Percentiles rank a stretch among this genome's conserved stretches.
Conservation (phyloP, 2,113 vertebrate genomes). For the Rhodinocichla rosea region DNA sequence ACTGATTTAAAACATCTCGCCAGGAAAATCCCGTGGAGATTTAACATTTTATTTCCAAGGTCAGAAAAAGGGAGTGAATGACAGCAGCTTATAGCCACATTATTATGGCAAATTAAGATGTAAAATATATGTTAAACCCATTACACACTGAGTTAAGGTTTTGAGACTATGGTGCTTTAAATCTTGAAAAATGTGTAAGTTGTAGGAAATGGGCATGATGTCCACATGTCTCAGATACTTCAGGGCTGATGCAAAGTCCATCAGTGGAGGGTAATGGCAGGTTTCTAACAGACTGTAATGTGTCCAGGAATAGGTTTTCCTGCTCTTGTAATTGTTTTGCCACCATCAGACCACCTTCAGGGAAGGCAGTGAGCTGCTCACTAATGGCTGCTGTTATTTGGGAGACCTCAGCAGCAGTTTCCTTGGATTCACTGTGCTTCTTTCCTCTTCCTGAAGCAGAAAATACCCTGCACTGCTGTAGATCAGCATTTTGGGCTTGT, state of each 20-base stretch:
- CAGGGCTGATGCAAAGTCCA: constrained; percentile 18
- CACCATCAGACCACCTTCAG: neutral
- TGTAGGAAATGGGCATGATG: constrained; percentile 45
- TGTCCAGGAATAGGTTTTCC: neutral
- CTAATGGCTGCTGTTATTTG: neutral
- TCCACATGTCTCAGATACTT: constrained; percentile 35
- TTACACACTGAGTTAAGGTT: constrained; percentile 7
- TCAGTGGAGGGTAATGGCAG: neutral
- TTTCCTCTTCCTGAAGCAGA: neutral
- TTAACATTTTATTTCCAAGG: constrained; percentile 48
- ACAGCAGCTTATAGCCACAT: constrained; percentile 39
- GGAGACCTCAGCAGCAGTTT: neutral
- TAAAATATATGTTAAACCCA: constrained; percentile 57
- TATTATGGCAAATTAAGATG: constrained; percentile 53
- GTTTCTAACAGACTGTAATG: neutral
- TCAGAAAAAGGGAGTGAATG: constrained; percentile 57
- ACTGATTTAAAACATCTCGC: constrained; percentile 41
- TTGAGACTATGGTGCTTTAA: neutral
- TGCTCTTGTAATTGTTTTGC: neutral
- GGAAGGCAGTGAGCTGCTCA: neutral
- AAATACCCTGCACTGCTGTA: neutral
- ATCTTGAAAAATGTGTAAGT: constrained; percentile 5
- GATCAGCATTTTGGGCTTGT: neutral
- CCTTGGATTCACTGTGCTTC: neutral
- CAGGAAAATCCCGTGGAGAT: constrained; percentile 60